phyloP scores from a whole-genome alignment of 2,113 vertebrate genomes.

The Sylvia atricapilla region DNA sequence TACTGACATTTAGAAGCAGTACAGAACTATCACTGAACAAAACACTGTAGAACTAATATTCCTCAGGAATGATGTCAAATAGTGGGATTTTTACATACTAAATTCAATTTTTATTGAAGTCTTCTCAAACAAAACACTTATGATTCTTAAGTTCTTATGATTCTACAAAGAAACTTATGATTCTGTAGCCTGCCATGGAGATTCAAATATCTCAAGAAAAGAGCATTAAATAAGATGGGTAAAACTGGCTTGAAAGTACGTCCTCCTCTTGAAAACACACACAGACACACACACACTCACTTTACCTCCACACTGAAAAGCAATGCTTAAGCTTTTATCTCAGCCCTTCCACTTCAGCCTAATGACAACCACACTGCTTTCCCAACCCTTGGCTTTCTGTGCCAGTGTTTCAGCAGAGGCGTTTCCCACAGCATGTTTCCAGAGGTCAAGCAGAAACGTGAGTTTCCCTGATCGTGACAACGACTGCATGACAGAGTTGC shows the following conservation, averaged over 20 bases:
- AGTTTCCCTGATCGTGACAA: rapidly evolving
- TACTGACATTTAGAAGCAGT: background rate
- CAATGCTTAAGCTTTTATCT: background rate
- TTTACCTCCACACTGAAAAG: background rate
- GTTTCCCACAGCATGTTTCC: background rate
- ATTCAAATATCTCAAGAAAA: background rate
- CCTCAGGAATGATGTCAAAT: background rate
- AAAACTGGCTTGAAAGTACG: background rate
- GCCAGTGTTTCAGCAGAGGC: background rate
- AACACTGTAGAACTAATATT: background rate
- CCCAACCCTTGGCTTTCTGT: background rate
- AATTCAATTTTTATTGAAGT: background rate
- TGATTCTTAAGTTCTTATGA: too few relatives aligned
- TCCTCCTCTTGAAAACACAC: background rate
- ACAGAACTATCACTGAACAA: background rate
- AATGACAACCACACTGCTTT: background rate
- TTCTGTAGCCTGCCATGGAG: background rate
- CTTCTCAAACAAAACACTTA: background rate
- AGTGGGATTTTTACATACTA: background rate
- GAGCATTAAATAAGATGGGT: rapidly evolving
- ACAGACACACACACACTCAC: too few relatives aligned
- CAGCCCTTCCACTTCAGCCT: background rate
- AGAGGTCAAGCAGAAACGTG: background rate
- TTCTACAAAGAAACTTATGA: too few relatives aligned
- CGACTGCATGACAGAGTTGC: background rate